Conservation (phyloP, 2,888 invertebrate species). For the Globia sparganii region DNA sequence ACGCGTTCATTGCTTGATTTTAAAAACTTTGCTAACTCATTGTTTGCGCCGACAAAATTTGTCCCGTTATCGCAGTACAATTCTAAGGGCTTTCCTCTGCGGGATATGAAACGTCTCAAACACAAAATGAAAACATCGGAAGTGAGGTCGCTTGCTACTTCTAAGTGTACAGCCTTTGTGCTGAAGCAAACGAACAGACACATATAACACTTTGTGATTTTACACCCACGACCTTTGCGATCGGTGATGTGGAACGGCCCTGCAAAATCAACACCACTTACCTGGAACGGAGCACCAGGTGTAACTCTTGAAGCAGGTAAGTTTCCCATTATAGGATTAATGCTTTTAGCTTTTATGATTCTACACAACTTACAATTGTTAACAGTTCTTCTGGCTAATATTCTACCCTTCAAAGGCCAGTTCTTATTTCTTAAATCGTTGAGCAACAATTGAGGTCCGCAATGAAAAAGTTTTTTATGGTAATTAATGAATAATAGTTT, state of each 20-base stretch:
- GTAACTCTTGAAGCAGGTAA: too few relatives aligned
- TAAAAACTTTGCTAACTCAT: background rate
- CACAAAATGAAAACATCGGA: too few relatives aligned
- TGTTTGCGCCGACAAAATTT: slow-evolving; percentile 14
- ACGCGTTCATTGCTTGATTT: background rate
- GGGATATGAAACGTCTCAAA: too few relatives aligned
- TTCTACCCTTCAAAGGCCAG: slow-evolving; percentile 51
- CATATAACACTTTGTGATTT: slow-evolving; percentile 10
- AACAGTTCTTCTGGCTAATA: slow-evolving; percentile 31
- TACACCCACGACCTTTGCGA: background rate
- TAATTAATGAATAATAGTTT: slow-evolving; percentile 1
- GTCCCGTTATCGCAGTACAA: slow-evolving; percentile 12
- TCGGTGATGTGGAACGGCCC: slow-evolving; percentile 18
- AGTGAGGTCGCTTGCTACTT: too few relatives aligned
- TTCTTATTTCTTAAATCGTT: slow-evolving; percentile 32
- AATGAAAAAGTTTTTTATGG: slow-evolving; percentile 36
- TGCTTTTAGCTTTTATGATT: slow-evolving; percentile 23
- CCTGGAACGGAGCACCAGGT: too few relatives aligned
- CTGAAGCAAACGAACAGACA: background rate
- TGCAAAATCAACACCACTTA: background rate
- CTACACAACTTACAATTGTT: slow-evolving; percentile 42
- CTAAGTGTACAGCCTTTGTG: too few relatives aligned
- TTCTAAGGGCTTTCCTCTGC: slow-evolving; percentile 3
- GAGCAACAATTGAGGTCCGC: slow-evolving; percentile 49
- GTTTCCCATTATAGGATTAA: background rate